Base-by-base conservation (phyloP, 2,113 vertebrate species). In the Corythoichthys haematopterus region DNA sequence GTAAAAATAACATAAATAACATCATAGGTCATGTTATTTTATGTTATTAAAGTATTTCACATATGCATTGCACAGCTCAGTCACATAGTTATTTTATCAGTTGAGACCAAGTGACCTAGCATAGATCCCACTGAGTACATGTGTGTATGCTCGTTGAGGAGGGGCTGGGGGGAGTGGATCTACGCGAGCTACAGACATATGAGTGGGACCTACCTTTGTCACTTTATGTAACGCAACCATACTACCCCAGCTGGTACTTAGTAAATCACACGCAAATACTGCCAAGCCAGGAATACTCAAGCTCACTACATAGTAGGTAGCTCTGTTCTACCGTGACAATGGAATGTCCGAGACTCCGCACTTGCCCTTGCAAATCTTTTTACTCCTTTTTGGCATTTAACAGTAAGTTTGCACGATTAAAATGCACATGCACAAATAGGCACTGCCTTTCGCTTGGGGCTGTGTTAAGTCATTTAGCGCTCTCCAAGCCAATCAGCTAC, bases 1-100 rank as follows among this genome's bases (percentile, higher is more conserved):
- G 95, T 97, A 93, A 90, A 97, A 98, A 99, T 99, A 99, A 99
- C 97, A 99, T 99, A 99, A 99, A 99, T 99, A 99, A 99, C 97
- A 99, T 98, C 96, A 98, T 96, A 96, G 94, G 80, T 80, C 91
- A 98, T 98, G 97, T 99, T 99, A 99, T 99, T 97, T 99, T 99
- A 99, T 99, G 97, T 98, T 99, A 99, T 99, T 98, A 94, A 92
- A 91, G 91, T 94, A 92, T 93, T 76, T 94, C 92, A 95, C 95
- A 97, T 90, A 83, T 93, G 94, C 94, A 98, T 95, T 94, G 80
- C 84, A 93, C 92, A 95, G 91, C 93, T 94, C 91, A 89, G 80
- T 79, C 66, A 87, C 65, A 87, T 14, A 73, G 56, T 65, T 64
- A 45, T 72, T 60, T 77, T 28, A 61, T 69, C 75, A 68, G 48